Conservation (phyloP, 2,888 invertebrate genomes). For the Tyria jacobaeae region DNA sequence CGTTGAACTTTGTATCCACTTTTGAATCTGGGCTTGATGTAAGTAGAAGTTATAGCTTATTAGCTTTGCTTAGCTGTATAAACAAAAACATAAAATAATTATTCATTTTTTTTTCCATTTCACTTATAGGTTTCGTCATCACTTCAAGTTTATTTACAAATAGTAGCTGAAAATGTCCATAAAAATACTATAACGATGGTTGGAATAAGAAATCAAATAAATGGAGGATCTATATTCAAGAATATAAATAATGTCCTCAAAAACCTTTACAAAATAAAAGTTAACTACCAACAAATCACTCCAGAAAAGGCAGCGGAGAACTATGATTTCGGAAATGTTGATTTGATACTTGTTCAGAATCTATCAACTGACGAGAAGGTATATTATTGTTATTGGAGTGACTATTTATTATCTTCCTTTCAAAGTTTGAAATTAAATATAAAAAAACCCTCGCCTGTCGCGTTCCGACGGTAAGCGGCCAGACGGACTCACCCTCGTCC, state of each 20-base stretch:
- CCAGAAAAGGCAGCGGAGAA: constrained; percentile 10
- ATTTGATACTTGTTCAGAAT: constrained; percentile 46
- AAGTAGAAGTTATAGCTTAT: constrained; percentile 21
- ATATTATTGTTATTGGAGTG: constrained; percentile 19
- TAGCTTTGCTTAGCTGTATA: not conserved
- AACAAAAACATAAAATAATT: not conserved
- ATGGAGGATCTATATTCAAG: constrained; percentile 26
- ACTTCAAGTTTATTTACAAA: constrained; percentile 50
- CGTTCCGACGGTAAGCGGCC: no score
- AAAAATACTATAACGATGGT: constrained; percentile 42
- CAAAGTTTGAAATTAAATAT: no score
- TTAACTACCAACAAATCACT: constrained; percentile 35
- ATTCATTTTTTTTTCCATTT: not conserved
- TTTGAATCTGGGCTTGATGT: constrained; percentile 34
- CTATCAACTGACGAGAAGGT: constrained; percentile 42
- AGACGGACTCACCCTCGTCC: no score
- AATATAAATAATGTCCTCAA: constrained; percentile 29
- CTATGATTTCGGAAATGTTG: constrained; percentile 24
- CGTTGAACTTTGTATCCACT: constrained; percentile 41
- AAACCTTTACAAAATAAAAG: constrained; percentile 28
- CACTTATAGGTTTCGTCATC: constrained; percentile 39
- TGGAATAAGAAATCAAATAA: constrained; percentile 30
- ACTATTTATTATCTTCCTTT: not conserved
- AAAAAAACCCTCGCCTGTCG: no score
- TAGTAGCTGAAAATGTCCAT: constrained; percentile 52